phyloP scores from a whole-genome alignment of 2,113 vertebrate genomes.

The Gila orcuttii region DNA sequence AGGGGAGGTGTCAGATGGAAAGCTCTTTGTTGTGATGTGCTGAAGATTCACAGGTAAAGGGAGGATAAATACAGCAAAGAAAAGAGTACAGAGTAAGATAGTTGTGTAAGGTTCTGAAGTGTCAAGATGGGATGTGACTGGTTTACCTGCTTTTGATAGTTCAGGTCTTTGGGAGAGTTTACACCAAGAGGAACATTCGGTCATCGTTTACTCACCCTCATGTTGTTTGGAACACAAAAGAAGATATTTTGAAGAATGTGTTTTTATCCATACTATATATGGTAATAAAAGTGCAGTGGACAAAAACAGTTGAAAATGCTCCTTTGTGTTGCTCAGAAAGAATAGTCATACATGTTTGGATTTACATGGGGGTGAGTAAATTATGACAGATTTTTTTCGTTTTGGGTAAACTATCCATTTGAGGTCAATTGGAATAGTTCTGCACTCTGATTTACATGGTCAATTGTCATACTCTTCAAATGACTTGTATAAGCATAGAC shows the following conservation, averaged over 20 bases:
- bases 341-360: neutral
- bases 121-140: conserved; percentile 7
- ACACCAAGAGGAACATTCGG: neutral
- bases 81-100: neutral
- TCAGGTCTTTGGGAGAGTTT: neutral
- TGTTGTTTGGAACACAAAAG: too few species aligned
- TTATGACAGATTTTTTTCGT: neutral
- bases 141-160: neutral
- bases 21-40: conserved; percentile 7
- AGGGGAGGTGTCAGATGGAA: conserved; percentile 26
- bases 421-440: too few species aligned
- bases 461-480: neutral
- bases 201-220: neutral
- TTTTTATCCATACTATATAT: too few species aligned
- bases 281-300: too few species aligned
- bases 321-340: neutral
- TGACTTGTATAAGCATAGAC: neutral
- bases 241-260: too few species aligned
- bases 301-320: too few species aligned
- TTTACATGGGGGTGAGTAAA: neutral
- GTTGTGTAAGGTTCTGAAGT: neutral
- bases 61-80: neutral
- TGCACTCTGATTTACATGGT: neutral
- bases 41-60: conserved; percentile 25
- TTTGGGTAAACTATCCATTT: too few species aligned